A percentile compares a stretch with the other conserved stretches of the same genome.
These are phyloP conservation scores for Ptiloglossa arizonensis DNA, from an alignment of 1,140 invertebrate species.

Conservation along the genomic window DNA sequence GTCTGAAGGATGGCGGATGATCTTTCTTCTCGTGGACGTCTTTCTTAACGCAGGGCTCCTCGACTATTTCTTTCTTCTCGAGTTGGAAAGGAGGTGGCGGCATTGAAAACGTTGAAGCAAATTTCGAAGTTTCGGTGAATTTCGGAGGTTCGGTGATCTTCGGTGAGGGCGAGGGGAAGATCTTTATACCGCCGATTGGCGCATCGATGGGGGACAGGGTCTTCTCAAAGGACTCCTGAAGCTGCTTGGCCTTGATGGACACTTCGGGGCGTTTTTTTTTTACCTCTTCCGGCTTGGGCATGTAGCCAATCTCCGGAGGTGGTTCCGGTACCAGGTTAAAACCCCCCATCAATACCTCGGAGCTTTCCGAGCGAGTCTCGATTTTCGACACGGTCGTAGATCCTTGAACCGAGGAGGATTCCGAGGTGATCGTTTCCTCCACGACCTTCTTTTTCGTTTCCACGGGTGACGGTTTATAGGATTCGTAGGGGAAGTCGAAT, in stretches of 20 bases:
- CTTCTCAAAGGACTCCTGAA: slow-evolving; percentile 84
- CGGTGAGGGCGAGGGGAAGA: slow-evolving; percentile 81
- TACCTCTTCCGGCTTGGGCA: slow-evolving; percentile 81
- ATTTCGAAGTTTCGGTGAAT: not conserved
- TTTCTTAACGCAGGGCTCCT: slow-evolving; percentile 64
- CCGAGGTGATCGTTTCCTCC: slow-evolving; percentile 75
- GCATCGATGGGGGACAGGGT: slow-evolving; percentile 83
- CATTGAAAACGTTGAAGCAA: slow-evolving; percentile 48
- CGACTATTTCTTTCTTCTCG: slow-evolving; percentile 58
- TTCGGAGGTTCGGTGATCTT: slow-evolving; percentile 58
- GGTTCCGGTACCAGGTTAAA: slow-evolving; percentile 86
- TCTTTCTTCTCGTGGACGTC: slow-evolving; percentile 62
- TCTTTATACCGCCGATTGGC: slow-evolving; percentile 85
- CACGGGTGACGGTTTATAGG: slow-evolving; percentile 71
- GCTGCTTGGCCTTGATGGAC: slow-evolving; percentile 84
- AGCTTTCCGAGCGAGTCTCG: slow-evolving; percentile 76
- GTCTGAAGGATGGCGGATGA: slow-evolving; percentile 38
- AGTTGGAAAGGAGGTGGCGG: slow-evolving; percentile 76
- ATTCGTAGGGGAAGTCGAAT: slow-evolving; percentile 79
- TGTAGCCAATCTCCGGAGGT: slow-evolving; percentile 87
- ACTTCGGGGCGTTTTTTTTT: slow-evolving; percentile 83
- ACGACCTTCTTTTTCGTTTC: slow-evolving; percentile 73
- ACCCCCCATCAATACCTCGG: slow-evolving; percentile 77
- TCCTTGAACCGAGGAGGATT: slow-evolving; percentile 71
- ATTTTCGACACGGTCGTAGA: slow-evolving; percentile 74